Evolutionary conservation across 2,797 vertebrate species (phyloP), one percentile per base, ranked within the genome.

Genomic region (Hirundo rustica): DNA sequence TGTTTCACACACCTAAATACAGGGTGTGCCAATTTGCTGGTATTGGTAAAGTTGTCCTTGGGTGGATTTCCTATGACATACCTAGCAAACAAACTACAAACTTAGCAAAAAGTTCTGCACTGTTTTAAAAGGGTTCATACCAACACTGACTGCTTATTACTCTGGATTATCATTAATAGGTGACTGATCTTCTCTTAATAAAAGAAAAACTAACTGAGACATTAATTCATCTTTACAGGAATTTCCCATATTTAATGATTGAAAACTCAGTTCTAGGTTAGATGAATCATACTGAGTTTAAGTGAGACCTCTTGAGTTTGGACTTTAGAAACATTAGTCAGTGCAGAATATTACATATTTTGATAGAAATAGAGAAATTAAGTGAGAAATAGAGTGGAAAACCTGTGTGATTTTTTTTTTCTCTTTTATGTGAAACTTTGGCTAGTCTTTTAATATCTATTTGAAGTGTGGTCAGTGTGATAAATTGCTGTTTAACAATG

Each of bases 311-410:
- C 2, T 62, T 93, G 83, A 76, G 57, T 82, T 77, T 64, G 73
- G 89, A 88, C 80, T 96, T 96, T 57, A 57, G 85, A 94, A 95
- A 27, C 75, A 95, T 97, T 96, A 95, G 80, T 97, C 94, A 96
- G 88, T 94, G 53, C 84, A 71, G 55, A 96, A 57, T 89, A 60
- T 95, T 86, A 51, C 57, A 3, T 88, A 22, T 94, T 97, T 93
- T 97, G 95, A 92, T 95, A 90, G 89, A 96, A 95, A 96, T 81
- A 90, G 88, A 96, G 95, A 97, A 95, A 96, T 96, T 82, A 97
- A 98, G 93, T 96, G 88, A 97, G 89, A 96, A 96, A 92, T 64
- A 92, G 92, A 95, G 93, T 93, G 94, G 90, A 97, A 97, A 96
- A 92, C 93, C 65, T 96, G 23, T 88, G 61, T 94, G 80, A 68